These are phyloP conservation scores for Trichonephila clavata DNA, from an alignment of 1,140 invertebrate genomes.

Conservation along the genomic window DNA sequence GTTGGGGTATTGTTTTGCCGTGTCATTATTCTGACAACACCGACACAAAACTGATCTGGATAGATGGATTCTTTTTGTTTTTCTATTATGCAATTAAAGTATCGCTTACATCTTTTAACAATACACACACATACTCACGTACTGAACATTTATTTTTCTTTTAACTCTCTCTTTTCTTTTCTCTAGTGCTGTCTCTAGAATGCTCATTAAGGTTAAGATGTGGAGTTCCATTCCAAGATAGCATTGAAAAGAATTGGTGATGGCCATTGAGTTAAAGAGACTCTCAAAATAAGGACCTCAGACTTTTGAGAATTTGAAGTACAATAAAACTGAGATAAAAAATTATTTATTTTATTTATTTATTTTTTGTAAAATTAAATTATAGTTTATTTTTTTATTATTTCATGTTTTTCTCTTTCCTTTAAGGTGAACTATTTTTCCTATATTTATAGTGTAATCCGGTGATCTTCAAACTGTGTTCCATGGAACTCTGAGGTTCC, in stretches of 20 bases:
- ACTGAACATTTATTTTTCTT: not conserved
- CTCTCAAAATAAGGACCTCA: not conserved
- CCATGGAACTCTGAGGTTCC: too few relatives aligned
- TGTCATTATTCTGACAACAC: not conserved
- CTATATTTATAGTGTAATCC: too few relatives aligned
- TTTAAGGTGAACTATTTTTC: too few relatives aligned
- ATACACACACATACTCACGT: not conserved
- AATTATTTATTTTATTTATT: too few relatives aligned
- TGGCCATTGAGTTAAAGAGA: not conserved
- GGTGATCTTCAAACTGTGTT: too few relatives aligned
- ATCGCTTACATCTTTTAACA: not conserved
- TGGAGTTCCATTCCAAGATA: not conserved
- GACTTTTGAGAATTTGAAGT: not conserved
- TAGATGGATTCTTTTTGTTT: not conserved
- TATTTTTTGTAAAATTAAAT: too few relatives aligned
- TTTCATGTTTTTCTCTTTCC: too few relatives aligned
- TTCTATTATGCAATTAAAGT: not conserved
- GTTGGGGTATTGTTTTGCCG: not conserved
- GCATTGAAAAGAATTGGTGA: not conserved
- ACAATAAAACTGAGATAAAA: too few relatives aligned
- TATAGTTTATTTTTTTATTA: too few relatives aligned
- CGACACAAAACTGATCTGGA: not conserved
- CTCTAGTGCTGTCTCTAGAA: not conserved
- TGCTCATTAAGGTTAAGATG: not conserved
- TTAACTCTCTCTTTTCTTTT: not conserved